These are phyloP conservation scores for Spodoptera littoralis DNA, from an alignment of 2,888 invertebrate species.

Conservation along the genomic window DNA sequence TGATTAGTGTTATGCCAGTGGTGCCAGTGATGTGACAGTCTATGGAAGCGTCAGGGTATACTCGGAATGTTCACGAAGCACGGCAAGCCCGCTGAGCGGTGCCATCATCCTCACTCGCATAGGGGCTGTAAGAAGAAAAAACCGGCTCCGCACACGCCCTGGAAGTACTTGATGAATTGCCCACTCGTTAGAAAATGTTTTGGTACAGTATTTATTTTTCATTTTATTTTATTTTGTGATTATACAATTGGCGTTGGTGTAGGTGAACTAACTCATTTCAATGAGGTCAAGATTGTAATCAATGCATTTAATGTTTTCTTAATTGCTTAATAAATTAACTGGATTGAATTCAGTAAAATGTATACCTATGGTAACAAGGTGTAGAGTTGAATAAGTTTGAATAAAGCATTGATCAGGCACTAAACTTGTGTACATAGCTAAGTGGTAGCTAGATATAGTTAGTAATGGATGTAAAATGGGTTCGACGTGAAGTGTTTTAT, in stretches of 20 bases:
- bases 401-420: slow-evolving; percentile 23
- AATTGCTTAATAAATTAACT: slow-evolving; percentile 33
- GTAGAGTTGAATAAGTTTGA: slow-evolving; percentile 39
- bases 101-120: slow-evolving; percentile 79
- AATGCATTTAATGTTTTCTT: slow-evolving; percentile 37
- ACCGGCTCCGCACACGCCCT: slow-evolving; percentile 85
- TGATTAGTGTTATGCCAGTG: slow-evolving; percentile 69
- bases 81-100: slow-evolving; percentile 86
- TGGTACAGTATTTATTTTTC: slow-evolving; percentile 84
- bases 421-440: slow-evolving; percentile 22
- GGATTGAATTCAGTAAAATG: slow-evolving; percentile 33
- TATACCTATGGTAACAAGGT: slow-evolving; percentile 30
- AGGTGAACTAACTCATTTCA: slow-evolving; percentile 52
- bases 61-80: slow-evolving; percentile 88
- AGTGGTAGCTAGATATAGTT: slow-evolving; percentile 16
- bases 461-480: slow-evolving; percentile 37
- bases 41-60: slow-evolving; percentile 82
- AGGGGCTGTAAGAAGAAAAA: slow-evolving; percentile 87
- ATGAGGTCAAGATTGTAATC: slow-evolving; percentile 45
- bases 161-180: slow-evolving; percentile 90
- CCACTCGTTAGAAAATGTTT: slow-evolving; percentile 89
- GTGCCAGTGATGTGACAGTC: slow-evolving; percentile 85
- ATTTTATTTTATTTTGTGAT: slow-evolving; percentile 57
- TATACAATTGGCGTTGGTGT: slow-evolving; percentile 39
- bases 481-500: slow-evolving; percentile 44